Evolutionary conservation across 2,113 vertebrate species (phyloP).

Genomic region (Istiophorus platypterus): DNA sequence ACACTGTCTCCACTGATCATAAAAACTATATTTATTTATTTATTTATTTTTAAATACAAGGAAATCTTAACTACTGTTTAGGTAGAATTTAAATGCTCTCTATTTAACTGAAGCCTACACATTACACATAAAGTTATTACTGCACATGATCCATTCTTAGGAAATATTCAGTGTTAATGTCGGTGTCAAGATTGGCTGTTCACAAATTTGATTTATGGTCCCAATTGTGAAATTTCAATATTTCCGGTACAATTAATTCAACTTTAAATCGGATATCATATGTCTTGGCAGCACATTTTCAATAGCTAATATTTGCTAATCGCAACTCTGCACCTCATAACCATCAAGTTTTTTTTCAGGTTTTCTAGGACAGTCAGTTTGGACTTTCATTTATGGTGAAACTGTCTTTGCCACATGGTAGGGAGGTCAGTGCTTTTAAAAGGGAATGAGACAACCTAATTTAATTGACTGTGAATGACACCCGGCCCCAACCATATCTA

Average conservation of each 20-base stretch:
- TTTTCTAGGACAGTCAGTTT: constrained; percentile 35
- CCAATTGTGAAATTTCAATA: constrained; percentile 65
- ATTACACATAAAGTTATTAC: constrained; percentile 60
- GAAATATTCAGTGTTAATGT: constrained; percentile 52
- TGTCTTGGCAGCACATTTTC: constrained; percentile 51
- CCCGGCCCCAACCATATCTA: constrained; percentile 45
- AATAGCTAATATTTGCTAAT: constrained; percentile 38
- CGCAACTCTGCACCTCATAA: constrained; percentile 5
- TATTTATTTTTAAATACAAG: constrained; percentile 32
- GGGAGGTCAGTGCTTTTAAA: constrained; percentile 59
- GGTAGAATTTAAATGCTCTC: constrained; percentile 35
- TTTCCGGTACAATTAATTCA: constrained; percentile 55
- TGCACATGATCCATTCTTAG: constrained; percentile 52
- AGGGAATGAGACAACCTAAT: constrained; percentile 62
- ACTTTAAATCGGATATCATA: constrained; percentile 51
- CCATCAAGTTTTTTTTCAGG: constrained; percentile 9
- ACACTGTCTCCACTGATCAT: constrained; percentile 13
- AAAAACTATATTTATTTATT: constrained; percentile 42
- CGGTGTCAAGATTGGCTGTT: constrained; percentile 46
- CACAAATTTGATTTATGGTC: constrained; percentile 66
- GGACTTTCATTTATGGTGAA: constrained; percentile 57
- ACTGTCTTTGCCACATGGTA: constrained; percentile 52
- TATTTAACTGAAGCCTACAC: constrained; percentile 53
- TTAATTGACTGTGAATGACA: constrained; percentile 77
- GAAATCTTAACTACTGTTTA: constrained; percentile 47